phyloP scores from a whole-genome alignment of 2,113 vertebrate species.

The Melanerpes aurifrons region DNA sequence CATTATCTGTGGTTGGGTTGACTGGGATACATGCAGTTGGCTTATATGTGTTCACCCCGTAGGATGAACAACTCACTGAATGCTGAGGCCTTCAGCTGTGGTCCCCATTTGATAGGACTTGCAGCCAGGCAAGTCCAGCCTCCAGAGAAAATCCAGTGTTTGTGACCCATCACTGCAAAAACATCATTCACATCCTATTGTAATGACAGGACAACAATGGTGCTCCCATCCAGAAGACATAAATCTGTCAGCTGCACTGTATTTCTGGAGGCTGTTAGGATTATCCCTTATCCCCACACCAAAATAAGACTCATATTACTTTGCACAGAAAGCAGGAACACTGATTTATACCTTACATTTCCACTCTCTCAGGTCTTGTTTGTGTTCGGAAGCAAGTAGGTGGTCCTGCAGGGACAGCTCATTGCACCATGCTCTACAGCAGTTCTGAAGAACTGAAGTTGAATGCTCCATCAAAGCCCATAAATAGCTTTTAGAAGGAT shows the following conservation, averaged over 20 bases:
- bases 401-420: not conserved
- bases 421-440: not conserved
- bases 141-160: not conserved
- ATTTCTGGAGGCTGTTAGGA: not conserved
- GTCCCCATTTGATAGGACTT: not conserved
- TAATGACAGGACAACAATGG: not conserved
- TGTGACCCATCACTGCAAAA: not conserved
- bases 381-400: not conserved
- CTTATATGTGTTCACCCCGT: not conserved
- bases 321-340: not conserved
- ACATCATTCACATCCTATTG: not conserved
- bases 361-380: not conserved
- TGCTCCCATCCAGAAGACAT: not conserved
- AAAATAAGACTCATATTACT: not conserved
- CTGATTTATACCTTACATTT: not conserved
- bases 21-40: not conserved
- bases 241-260: not conserved
- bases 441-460: not conserved
- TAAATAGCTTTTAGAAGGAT: not conserved
- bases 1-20: accelerated
- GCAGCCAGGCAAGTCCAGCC: not conserved
- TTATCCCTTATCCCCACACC: not conserved
- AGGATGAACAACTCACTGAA: not conserved
- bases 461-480: not conserved
- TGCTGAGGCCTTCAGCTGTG: not conserved